Evolutionary conservation across 2,113 vertebrate genomes (phyloP).

Genomic region (Ploceus nigricollis): DNA sequence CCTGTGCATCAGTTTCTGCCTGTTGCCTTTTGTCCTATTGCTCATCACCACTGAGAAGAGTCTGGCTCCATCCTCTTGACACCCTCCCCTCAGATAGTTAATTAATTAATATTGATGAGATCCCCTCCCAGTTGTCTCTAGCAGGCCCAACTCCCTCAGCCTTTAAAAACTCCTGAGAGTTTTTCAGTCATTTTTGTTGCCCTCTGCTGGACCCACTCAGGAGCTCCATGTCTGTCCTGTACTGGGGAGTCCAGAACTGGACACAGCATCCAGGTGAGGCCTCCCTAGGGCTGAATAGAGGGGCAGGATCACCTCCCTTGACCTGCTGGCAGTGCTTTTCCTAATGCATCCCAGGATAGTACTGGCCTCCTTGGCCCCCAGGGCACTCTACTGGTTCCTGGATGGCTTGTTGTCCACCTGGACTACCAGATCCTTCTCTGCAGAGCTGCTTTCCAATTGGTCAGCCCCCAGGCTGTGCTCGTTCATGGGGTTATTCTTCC

Average conservation of each 20-base stretch:
- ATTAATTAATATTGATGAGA: not conserved
- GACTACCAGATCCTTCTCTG: not conserved
- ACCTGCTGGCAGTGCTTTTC: not conserved
- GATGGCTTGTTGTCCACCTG: not conserved
- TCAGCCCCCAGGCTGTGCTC: not conserved
- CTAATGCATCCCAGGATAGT: not conserved
- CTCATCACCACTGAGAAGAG: not conserved
- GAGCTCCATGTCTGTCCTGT: not conserved
- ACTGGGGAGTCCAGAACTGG: fast-evolving
- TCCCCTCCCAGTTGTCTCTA: not conserved
- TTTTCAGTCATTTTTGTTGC: not conserved
- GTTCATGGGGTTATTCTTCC: not conserved
- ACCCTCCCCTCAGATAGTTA: not conserved
- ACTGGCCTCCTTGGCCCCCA: fast-evolving
- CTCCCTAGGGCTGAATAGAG: not conserved
- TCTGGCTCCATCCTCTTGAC: not conserved
- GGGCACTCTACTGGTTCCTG: not conserved
- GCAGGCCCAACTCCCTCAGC: not conserved
- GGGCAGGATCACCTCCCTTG: not conserved
- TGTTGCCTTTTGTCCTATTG: fast-evolving
- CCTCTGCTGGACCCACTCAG: not conserved
- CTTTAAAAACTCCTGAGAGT: not conserved
- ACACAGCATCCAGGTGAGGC: fast-evolving
- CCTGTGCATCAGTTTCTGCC: not conserved
- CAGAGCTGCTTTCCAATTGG: not conserved